Conservation (phyloP, 2,113 vertebrate genomes). For the Anoura caudifer region DNA sequence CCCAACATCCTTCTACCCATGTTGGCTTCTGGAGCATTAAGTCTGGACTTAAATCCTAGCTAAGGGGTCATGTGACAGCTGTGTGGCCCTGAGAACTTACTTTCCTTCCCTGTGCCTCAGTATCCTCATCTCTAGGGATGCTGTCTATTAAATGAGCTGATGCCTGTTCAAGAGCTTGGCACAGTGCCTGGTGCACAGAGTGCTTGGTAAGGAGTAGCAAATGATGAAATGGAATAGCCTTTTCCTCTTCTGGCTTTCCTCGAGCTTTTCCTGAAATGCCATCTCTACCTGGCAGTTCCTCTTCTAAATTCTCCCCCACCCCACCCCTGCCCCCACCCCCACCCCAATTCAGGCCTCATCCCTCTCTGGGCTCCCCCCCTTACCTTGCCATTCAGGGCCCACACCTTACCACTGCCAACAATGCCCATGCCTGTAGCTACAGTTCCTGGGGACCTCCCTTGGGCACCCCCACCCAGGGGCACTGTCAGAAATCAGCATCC, state of each 20-base stretch:
- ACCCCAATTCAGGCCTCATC: not conserved
- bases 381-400: not conserved
- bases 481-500: not conserved
- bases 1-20: not conserved
- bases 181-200: not conserved
- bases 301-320: not conserved
- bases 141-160: not conserved
- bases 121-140: not conserved
- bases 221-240: not conserved
- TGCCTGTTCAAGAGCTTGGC: not conserved
- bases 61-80: not conserved
- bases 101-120: not conserved
- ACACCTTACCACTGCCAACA: not conserved
- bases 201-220: not conserved
- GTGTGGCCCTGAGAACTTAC: not conserved
- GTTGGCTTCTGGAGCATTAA: not conserved
- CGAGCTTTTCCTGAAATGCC: not conserved
- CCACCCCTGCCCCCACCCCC: not conserved
- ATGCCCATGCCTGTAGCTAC: not conserved
- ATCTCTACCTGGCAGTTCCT: not conserved
- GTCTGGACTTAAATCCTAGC: not conserved
- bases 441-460: not conserved
- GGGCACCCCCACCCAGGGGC: not conserved
- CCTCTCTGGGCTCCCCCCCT: not conserved
- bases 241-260: not conserved